phyloP scores from a whole-genome alignment of 2,113 vertebrate species.

The Condylura cristata region DNA sequence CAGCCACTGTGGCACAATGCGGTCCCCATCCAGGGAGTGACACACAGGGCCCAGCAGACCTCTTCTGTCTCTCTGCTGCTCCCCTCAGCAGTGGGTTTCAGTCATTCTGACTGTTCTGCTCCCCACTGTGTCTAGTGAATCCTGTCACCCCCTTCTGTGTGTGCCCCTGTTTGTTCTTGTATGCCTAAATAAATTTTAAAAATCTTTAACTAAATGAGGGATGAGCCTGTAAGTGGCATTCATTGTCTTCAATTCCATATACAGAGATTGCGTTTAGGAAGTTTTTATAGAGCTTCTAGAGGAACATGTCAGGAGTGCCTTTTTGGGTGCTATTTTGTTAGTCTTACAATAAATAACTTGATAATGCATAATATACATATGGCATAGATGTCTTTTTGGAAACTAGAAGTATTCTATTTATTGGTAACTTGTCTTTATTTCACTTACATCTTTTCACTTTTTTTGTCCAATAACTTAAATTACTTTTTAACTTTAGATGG shows the following conservation, averaged over 20 bases:
- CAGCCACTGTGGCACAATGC: no score
- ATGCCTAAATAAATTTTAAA: no score
- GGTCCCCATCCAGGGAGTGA: no score
- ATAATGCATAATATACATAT: not conserved
- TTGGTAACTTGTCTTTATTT: slow-evolving; percentile 6
- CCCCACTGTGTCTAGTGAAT: no score
- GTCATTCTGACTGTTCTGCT: no score
- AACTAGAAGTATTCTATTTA: slow-evolving; percentile 12
- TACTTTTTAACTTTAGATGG: slow-evolving; percentile 90
- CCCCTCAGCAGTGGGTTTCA: no score
- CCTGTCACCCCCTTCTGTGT: no score
- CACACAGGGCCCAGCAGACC: no score
- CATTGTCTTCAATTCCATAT: not conserved
- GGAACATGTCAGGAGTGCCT: no score
- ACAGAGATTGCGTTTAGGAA: not conserved
- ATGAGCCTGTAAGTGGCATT: not conserved
- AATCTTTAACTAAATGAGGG: not conserved
- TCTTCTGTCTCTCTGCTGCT: no score
- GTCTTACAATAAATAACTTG: not conserved
- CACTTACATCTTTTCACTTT: not conserved
- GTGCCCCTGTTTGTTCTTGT: no score
- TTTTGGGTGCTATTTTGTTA: not conserved
- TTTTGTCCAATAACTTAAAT: slow-evolving; percentile 34
- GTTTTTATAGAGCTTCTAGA: not conserved
- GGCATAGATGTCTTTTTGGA: not conserved